phyloP scores from a whole-genome alignment of 2,113 vertebrate genomes.

The Smithornis capensis region DNA sequence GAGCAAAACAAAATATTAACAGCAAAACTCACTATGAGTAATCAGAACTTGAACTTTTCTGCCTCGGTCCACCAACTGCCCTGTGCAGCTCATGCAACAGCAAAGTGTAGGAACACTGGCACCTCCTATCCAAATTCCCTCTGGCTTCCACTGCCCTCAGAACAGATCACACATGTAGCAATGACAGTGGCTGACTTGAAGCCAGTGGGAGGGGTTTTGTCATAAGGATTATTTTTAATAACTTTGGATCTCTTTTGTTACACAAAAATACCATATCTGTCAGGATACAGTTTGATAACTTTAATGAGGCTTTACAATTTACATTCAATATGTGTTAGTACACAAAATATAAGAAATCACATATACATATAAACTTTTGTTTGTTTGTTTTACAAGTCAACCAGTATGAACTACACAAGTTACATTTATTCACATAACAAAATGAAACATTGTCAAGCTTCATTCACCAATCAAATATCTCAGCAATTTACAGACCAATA shows the following conservation, averaged over 20 bases:
- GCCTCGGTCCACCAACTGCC: background rate
- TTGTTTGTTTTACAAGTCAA: constrained; percentile 17
- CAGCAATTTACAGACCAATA: background rate
- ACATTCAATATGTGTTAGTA: constrained; percentile 7
- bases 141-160: background rate
- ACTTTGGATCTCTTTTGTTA: background rate
- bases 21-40: background rate
- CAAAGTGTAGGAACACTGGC: background rate
- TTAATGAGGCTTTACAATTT: constrained; percentile 61
- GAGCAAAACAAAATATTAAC: background rate
- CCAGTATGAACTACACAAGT: constrained; percentile 23
- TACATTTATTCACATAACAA: constrained; percentile 57
- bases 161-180: fast-evolving
- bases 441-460: constrained; percentile 10
- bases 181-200: background rate
- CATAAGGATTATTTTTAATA: background rate
- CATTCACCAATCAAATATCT: constrained; percentile 14
- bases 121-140: background rate
- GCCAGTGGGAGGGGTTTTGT: background rate
- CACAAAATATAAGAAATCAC: constrained; percentile 64
- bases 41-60: background rate
- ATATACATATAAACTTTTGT: constrained; percentile 64
- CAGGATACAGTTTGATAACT: background rate
- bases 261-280: background rate
- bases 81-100: background rate